These are phyloP conservation scores for Enteromius fasciolatus DNA, from an alignment of 2,797 vertebrate species.

Conservation along the genomic window DNA sequence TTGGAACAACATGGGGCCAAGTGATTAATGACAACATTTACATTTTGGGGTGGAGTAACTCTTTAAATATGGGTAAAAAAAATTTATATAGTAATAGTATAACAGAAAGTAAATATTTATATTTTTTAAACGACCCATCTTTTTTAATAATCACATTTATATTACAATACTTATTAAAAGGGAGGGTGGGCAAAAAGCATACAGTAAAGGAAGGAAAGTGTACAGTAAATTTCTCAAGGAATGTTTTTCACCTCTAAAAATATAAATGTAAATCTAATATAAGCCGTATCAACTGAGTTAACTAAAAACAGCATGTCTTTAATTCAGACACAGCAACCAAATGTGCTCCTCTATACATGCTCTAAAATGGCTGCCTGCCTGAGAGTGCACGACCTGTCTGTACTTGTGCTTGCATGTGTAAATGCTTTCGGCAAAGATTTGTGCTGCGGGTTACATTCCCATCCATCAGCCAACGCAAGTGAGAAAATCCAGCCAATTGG, in stretches of 20 bases:
- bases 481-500: slow-evolving; percentile 53
- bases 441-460: slow-evolving; percentile 58
- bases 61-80: not conserved
- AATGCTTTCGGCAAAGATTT: slow-evolving; percentile 54
- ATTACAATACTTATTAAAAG: not conserved
- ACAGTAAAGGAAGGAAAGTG: not conserved
- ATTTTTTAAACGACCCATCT: not conserved
- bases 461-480: slow-evolving; percentile 57
- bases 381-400: slow-evolving; percentile 19
- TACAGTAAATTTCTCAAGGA: not conserved
- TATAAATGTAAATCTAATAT: not conserved
- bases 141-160: not conserved
- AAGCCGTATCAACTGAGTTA: not conserved
- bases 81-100: not conserved
- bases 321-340: slow-evolving; percentile 18
- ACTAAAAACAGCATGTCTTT: not conserved
- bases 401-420: slow-evolving; percentile 52
- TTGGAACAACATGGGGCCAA: no score
- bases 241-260: not conserved
- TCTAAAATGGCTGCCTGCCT: slow-evolving; percentile 49
- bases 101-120: not conserved
- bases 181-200: not conserved
- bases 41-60: no score
- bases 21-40: no score
- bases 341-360: slow-evolving; percentile 23